Conservation (phyloP, 2,888 invertebrate genomes). For the Blastobasis lacticolella region DNA sequence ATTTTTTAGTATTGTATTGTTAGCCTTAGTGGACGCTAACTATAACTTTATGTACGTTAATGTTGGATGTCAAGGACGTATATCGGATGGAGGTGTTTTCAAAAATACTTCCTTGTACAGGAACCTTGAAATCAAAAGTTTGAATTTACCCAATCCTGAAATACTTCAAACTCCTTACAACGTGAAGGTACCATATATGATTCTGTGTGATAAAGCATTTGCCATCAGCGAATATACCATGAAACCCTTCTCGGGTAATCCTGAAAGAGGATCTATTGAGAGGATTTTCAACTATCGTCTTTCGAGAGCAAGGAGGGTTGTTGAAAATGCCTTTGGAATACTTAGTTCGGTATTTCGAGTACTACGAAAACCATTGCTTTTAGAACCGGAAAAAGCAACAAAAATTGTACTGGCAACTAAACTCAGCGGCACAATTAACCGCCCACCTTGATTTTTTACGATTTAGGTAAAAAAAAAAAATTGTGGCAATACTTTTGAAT, state of each 20-base stretch:
- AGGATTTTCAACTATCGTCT: conserved; percentile 20
- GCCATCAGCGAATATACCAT: conserved; percentile 23
- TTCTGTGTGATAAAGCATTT: conserved; percentile 28
- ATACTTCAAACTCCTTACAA: conserved; percentile 18
- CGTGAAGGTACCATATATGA: conserved; percentile 24
- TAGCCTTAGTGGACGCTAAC: conserved; percentile 27
- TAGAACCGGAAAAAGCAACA: conserved; percentile 22
- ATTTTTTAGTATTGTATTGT: conserved; percentile 18
- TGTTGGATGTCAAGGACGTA: conserved; percentile 20
- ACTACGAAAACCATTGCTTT: conserved; percentile 21
- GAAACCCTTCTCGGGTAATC: conserved; percentile 27
- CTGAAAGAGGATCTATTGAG: conserved; percentile 18
- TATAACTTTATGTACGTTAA: conserved; percentile 21
- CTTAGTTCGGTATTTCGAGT: conserved; percentile 24
- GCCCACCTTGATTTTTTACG: too few relatives aligned
- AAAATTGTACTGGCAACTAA: too few relatives aligned
- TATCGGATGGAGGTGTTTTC: conserved; percentile 17
- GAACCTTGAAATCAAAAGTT: conserved; percentile 17
- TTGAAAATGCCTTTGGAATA: conserved; percentile 23
- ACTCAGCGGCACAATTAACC: too few relatives aligned
- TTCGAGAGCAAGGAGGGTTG: conserved; percentile 19
- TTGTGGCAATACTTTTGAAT: too few relatives aligned
- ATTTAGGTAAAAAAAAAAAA: too few relatives aligned
- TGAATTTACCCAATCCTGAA: conserved; percentile 20
- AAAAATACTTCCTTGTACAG: conserved; percentile 20